These are phyloP conservation scores for Callipepla squamata DNA, from an alignment of 2,113 vertebrate genomes.

Conservation along the genomic window DNA sequence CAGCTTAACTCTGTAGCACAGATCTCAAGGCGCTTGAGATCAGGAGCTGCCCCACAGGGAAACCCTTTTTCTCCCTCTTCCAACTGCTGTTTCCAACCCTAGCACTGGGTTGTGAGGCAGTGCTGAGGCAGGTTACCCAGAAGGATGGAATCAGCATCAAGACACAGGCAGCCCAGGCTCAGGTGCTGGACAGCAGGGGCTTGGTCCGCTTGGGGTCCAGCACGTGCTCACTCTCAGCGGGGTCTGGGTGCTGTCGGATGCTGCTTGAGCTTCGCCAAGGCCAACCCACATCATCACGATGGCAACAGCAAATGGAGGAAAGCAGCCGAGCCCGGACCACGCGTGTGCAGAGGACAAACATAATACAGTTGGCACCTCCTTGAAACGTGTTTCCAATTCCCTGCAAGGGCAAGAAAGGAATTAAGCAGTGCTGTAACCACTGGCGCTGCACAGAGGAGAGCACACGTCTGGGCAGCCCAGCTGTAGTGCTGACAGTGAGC, in stretches of 20 bases:
- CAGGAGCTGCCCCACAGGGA: not conserved
- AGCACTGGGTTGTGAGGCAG: fast-evolving
- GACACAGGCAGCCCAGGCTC: not conserved
- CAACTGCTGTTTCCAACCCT: not conserved
- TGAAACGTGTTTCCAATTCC: constrained; percentile 96
- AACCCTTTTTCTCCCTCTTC: not conserved
- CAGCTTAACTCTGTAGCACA: fast-evolving
- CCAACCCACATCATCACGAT: not conserved
- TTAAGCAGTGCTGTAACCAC: not conserved
- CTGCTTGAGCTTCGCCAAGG: not conserved
- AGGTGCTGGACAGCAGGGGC: constrained; percentile 30
- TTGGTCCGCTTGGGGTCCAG: not conserved
- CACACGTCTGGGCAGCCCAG: fast-evolving
- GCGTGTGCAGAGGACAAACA: constrained; percentile 89
- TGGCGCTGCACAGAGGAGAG: not conserved
- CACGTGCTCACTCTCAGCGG: not conserved
- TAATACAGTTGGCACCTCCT: constrained; percentile 95
- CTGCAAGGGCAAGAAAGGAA: constrained; percentile 65
- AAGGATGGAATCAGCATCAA: not conserved
- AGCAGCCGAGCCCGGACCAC: constrained; percentile 81
- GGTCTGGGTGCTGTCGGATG: not conserved
- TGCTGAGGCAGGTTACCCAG: not conserved
- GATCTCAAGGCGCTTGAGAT: fast-evolving
- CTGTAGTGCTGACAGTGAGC: fast-evolving
- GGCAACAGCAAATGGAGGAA: constrained; percentile 70